Base-by-base conservation (phyloP, 2,888 invertebrate species). In the Amblyjoppa fuscipennis region DNA sequence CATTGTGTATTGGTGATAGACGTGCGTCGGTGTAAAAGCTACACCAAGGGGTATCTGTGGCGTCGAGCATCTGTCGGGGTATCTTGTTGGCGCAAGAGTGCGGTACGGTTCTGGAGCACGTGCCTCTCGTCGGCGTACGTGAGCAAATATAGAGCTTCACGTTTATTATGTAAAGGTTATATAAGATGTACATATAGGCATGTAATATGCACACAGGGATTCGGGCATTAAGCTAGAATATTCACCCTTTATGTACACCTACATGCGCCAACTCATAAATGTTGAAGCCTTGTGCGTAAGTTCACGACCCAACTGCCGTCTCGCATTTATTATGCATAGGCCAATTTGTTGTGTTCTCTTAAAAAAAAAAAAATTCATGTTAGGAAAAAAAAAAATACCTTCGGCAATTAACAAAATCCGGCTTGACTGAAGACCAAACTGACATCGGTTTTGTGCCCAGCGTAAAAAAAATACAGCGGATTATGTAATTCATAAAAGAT, bases 101-200 rank as follows among this genome's bases (percentile, higher is more conserved):
- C 71, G 79, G 82, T 82, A 87, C 88, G 87, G 87, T 89, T 88
- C 90, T 87, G 81, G 80, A 85, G 87, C 90, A 89, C 90, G 90
- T 89, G 88, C 89, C 85, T 84, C 85, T 85, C 87, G 76, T 80
- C 81, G 80, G 70, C 69, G 75, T 82, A 85, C 85, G 85, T 85
- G 85, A 85, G 73, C 80, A 85, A 85, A 85, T 85, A 85, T 83
- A 85, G 83, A 76, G 53, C 51, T 75, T 45, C n/a, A 51, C 49
- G 49, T 79, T 49, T 61, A 71, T 79, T 79, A 79, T 73, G 56
- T 78, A 49, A 76, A 41, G 66, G 20, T 25, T 61, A 70, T 69
- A 66, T 70, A 83, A 69, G 70, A 69, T 51, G 61, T 59, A 70
- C 41, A 66, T 77, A 74, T 45, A 45, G 25, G 78, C 71, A 83